Conservation (phyloP, 2,888 invertebrate species). For the Nipponacmea schrenckii region DNA sequence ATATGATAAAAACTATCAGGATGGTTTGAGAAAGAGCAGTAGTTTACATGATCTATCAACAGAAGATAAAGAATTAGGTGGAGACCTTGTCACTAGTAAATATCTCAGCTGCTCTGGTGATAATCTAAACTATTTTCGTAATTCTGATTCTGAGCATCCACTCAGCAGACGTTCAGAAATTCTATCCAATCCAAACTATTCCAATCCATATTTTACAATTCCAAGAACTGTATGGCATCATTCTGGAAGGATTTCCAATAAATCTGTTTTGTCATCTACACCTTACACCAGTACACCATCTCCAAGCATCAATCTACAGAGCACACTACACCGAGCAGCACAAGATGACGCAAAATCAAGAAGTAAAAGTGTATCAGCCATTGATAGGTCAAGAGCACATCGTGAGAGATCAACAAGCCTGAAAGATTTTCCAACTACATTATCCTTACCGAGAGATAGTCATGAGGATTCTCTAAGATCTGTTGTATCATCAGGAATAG, state of each 20-base stretch:
- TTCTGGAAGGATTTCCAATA: conserved; percentile 22
- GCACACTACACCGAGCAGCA: conserved; percentile 36
- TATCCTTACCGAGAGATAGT: conserved; percentile 43
- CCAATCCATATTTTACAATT: conserved; percentile 46
- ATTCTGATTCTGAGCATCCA: conserved; percentile 15
- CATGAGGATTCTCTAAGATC: conserved; percentile 28
- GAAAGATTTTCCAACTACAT: conserved; percentile 51
- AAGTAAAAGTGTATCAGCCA: conserved; percentile 22
- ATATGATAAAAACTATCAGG: conserved; percentile 58
- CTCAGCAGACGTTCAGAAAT: conserved; percentile 31
- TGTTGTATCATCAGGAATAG: conserved; percentile 21
- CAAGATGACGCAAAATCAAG: conserved; percentile 42
- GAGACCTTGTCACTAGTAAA: conserved; percentile 43
- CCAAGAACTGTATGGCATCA: conserved; percentile 42
- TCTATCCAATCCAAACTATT: conserved; percentile 35
- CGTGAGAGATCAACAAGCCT: conserved; percentile 54
- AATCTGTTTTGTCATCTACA: conserved; percentile 28
- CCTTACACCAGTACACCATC: conserved; percentile 6
- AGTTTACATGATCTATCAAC: conserved; percentile 61
- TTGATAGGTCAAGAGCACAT: conserved; percentile 41
- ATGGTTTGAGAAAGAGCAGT: conserved; percentile 62
- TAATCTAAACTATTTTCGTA: conserved; percentile 39
- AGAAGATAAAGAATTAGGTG: conserved; percentile 35
- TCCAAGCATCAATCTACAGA: conserved; percentile 25
- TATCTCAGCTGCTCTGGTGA: conserved; percentile 60